Base-by-base conservation (phyloP, 1,140 invertebrate species). In the Zelostemma sp. region DNA sequence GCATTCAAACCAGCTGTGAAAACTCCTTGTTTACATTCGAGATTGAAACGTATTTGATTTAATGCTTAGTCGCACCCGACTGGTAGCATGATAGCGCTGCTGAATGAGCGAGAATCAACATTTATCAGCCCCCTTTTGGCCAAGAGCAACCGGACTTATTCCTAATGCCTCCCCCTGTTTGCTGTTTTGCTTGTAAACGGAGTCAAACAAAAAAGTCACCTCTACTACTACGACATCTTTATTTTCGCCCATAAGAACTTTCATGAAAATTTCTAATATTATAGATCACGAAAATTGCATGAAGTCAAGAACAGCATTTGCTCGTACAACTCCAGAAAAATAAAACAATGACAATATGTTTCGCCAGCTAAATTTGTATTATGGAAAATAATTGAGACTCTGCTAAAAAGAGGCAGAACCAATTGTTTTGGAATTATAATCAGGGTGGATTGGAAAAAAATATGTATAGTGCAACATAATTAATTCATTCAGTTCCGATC, bases 21-120 rank as follows among this genome's bases (percentile, higher is more conserved):
- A 51, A 60, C 60, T 60, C 57, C 49, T 40, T 75, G 73, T 74
- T 72, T 80, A 74, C 74, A 56, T 51, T 28, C 9, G 40, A 74
- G 79, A 81, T 81, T 80, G 78, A 80, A 80, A 74, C 61, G 61
- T 81, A 77, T 83, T 81, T 83, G 80, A 72, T 79, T 70, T 74
- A 79, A 74, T 76, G 74, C 81, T 81, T 79, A 81, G 70, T 79
- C 73, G 74, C 75, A 74, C 67, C 68, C 66, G 72, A 69, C 60
- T 69, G 68, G 58, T 66, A 59, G 48, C 54, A 35, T 40, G 47
- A 41, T 48, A 61, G 62, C 49, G 54, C 48, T 56, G 66, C 61
- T 49, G 55, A 62, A 66, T 38, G 50, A 43, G 61, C 46, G 40
- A 66, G 57, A 54, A 66, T 66, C 62, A 71, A 66, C 68, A 71